These are phyloP conservation scores for Darevskia nairensis DNA, from an alignment of 2,797 vertebrate genomes.

Conservation along the genomic window DNA sequence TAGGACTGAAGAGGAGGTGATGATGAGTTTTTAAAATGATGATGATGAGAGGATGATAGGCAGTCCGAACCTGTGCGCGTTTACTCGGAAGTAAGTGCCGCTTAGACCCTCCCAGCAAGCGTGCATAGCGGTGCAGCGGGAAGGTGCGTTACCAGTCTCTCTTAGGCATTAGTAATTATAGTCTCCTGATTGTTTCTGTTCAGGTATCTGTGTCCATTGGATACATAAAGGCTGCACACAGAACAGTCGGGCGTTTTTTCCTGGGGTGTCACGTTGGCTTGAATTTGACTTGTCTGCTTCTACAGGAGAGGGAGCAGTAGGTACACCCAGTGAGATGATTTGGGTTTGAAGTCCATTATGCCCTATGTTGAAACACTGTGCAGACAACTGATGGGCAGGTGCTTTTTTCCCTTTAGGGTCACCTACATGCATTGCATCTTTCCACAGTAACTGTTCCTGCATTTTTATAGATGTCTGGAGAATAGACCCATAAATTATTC, in stretches of 20 bases:
- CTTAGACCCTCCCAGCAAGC: neutral
- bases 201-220: neutral
- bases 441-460: neutral
- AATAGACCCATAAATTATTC: neutral
- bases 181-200: neutral
- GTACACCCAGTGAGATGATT: neutral
- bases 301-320: neutral
- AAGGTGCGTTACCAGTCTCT: neutral
- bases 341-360: slow-evolving; percentile 30
- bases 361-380: neutral
- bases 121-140: neutral
- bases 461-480: no score
- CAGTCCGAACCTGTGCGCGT: no score
- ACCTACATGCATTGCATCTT: neutral
- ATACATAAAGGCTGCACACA: neutral
- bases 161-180: neutral
- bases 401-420: no score
- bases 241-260: neutral
- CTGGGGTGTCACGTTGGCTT: neutral
- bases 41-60: neutral
- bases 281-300: neutral
- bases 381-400: neutral
- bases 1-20: no score
- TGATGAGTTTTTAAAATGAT: no score
- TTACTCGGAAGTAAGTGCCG: neutral